Evolutionary conservation across 2,888 invertebrate genomes (phyloP).

Genomic region (Panopea generosa): DNA sequence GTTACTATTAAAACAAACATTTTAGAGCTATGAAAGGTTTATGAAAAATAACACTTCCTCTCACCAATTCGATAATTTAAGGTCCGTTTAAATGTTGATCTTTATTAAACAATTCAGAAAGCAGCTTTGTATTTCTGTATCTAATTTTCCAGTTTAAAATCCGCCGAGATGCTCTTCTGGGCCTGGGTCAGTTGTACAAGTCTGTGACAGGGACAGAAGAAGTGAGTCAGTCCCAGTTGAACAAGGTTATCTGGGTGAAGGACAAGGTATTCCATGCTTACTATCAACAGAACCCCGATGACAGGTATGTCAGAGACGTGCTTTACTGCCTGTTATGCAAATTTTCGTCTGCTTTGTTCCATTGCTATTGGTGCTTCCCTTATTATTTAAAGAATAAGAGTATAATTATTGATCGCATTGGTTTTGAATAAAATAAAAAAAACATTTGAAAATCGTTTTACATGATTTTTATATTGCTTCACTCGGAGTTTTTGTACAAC

Average conservation of each 20-base stretch:
- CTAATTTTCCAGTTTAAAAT: constrained; percentile 92
- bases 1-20: no score
- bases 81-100: no score
- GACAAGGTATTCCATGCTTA: constrained; percentile 97
- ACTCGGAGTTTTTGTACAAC: no score
- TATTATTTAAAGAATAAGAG: not conserved
- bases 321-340: no score
- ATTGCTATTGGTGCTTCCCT: not conserved
- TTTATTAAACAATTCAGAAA: no score
- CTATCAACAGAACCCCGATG: constrained; percentile 94
- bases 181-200: constrained; percentile 96
- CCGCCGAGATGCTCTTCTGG: constrained; percentile 97
- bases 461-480: no score
- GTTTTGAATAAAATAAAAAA: no score
- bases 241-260: constrained; percentile 93
- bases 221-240: constrained; percentile 85
- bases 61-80: no score
- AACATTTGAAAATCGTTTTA: no score
- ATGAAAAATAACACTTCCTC: no score
- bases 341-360: not conserved
- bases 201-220: constrained; percentile 89
- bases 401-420: not conserved
- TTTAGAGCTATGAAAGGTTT: no score
- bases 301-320: constrained; percentile 89
- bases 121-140: no score